phyloP scores from a whole-genome alignment of 2,113 vertebrate genomes.

The Atractosteus spatula region DNA sequence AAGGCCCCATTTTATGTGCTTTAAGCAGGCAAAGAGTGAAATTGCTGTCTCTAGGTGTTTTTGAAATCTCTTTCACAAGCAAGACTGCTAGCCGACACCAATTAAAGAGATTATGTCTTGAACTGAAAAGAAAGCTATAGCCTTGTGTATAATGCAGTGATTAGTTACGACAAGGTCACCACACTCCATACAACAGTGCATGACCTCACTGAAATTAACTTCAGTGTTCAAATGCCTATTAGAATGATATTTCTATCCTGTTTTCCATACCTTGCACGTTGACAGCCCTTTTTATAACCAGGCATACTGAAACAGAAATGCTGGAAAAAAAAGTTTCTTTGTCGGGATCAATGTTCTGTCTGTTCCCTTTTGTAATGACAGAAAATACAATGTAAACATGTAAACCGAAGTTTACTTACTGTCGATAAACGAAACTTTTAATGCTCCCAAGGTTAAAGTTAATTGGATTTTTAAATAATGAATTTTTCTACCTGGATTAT shows the following conservation, averaged over 20 bases:
- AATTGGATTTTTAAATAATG: no score
- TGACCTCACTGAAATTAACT: conserved; percentile 67
- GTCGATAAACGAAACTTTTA: no score
- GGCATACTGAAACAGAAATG: no score
- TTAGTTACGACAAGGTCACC: conserved; percentile 86
- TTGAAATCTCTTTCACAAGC: conserved; percentile 75
- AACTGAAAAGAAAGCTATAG: conserved; percentile 80
- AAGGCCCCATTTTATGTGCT: conserved; percentile 71
- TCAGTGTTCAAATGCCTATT: conserved; percentile 28
- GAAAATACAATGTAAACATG: no score
- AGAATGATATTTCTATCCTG: conserved; percentile 25
- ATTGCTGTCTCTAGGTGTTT: conserved; percentile 83
- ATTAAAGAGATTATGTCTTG: conserved; percentile 98
- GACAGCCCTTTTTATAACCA: no score
- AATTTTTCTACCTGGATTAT: no score
- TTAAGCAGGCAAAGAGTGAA: conserved; percentile 77
- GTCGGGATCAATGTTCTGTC: no score
- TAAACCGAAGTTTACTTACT: no score
- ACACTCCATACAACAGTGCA: conserved; percentile 65
- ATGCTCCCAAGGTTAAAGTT: no score
- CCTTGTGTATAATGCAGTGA: conserved; percentile 72
- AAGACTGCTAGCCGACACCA: conserved; percentile 83
- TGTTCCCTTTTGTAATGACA: no score
- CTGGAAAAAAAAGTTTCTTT: no score
- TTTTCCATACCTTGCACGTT: not conserved